A percentile compares a stretch with the other conserved stretches of the same genome.
phyloP scores from a whole-genome alignment of 1,140 invertebrate species.

The Lepidostoma basale region DNA sequence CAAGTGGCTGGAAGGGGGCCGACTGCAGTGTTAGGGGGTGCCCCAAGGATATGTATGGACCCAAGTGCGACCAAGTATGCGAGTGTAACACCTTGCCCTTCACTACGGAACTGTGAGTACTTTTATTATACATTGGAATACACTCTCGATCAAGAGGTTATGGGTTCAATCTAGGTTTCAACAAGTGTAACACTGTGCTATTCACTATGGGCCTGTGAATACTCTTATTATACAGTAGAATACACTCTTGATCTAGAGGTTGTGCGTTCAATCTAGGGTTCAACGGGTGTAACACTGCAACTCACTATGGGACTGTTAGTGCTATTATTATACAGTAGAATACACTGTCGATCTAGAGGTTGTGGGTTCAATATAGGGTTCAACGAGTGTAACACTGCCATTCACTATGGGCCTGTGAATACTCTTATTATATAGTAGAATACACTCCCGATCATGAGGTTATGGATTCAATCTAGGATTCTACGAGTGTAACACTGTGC shows the following conservation, averaged over 20 bases:
- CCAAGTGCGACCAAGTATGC: conserved; percentile 75
- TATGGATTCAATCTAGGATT: background rate
- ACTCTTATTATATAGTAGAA: too few species aligned
- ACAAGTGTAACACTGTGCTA: too few species aligned
- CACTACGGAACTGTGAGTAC: conserved; percentile 73
- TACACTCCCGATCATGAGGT: background rate
- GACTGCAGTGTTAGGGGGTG: conserved; percentile 74
- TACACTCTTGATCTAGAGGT: too few species aligned
- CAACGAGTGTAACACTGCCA: too few species aligned
- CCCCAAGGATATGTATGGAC: conserved; percentile 69
- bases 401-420: background rate
- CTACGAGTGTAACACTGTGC: conserved; percentile 80
- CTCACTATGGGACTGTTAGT: conserved; percentile 74
- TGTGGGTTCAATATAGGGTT: too few species aligned
- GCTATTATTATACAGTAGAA: conserved; percentile 29
- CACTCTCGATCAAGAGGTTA: too few species aligned
- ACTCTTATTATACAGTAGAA: conserved; percentile 29
- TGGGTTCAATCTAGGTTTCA: too few species aligned
- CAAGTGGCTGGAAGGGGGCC: conserved; percentile 75
- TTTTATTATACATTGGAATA: conserved; percentile 32
- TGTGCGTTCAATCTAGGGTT: too few species aligned
- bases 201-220: too few species aligned
- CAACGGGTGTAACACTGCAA: too few species aligned
- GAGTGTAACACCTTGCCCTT: conserved; percentile 73
- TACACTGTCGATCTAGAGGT: too few species aligned